These are phyloP conservation scores for Cyclargus thomasi DNA, from an alignment of 1,140 invertebrate species.

Conservation along the genomic window DNA sequence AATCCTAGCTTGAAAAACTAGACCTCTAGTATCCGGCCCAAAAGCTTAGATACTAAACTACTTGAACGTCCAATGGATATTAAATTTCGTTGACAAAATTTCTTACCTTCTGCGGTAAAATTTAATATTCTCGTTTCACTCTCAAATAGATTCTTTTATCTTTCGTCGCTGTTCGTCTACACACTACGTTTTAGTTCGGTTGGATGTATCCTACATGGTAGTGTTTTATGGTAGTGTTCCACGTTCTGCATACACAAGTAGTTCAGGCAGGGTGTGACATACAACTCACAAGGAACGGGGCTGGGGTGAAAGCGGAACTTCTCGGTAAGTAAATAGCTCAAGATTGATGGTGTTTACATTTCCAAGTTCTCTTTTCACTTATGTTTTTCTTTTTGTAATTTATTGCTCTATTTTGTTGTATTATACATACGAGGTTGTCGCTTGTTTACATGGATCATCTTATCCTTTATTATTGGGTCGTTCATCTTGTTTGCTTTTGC, in stretches of 20 bases:
- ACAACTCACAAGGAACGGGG: background rate
- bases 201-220: background rate
- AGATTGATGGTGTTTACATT: constrained; percentile 1
- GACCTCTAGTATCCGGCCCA: no score
- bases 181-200: background rate
- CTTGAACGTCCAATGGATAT: no score
- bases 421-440: background rate
- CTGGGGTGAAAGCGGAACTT: background rate
- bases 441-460: background rate
- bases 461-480: background rate
- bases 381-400: constrained; percentile 4
- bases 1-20: no score
- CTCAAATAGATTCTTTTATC: background rate
- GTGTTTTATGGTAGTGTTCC: background rate
- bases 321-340: background rate
- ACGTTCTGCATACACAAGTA: background rate
- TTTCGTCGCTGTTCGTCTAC: background rate
- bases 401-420: background rate
- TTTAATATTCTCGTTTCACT: background rate
- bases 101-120: no score
- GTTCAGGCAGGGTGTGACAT: background rate
- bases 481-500: background rate
- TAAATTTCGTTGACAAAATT: no score
- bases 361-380: background rate
- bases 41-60: no score